phyloP scores from a whole-genome alignment of 1,140 invertebrate genomes.

The Drosophila gunungcola region DNA sequence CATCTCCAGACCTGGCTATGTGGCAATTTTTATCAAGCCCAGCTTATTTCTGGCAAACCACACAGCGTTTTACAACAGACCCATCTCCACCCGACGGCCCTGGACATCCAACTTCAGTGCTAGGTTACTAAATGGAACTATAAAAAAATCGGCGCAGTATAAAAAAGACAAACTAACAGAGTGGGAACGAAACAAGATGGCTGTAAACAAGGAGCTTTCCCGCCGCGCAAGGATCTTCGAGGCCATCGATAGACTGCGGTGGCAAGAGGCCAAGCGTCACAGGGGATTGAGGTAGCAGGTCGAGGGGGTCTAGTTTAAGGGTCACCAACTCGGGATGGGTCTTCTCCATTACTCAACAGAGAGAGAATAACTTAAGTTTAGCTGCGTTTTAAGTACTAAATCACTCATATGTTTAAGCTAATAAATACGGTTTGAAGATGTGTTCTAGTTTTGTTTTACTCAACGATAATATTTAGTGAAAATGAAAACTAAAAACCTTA shows the following conservation, averaged over 20 bases:
- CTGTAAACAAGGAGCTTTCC: background rate
- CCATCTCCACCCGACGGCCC: constrained; percentile 58
- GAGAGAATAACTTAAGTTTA: background rate
- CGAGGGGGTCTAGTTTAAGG: background rate
- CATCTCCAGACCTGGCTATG: constrained; percentile 43
- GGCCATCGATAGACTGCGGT: background rate
- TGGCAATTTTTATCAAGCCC: constrained; percentile 67
- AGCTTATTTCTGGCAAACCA: constrained; percentile 51
- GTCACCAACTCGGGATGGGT: background rate
- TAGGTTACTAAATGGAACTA: background rate
- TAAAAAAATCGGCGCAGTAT: background rate
- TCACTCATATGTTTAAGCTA: constrained; percentile 16
- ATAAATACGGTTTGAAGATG: background rate
- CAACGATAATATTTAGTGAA: too few relatives aligned
- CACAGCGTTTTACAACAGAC: constrained; percentile 43
- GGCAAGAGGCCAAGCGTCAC: background rate
- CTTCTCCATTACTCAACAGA: constrained; percentile 1
- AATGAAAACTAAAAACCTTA: too few relatives aligned
- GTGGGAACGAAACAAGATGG: background rate
- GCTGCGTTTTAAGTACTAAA: background rate
- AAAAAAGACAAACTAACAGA: background rate
- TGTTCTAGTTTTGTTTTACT: background rate
- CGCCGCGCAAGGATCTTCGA: background rate
- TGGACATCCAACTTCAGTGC: constrained; percentile 20
- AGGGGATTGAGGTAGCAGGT: background rate